Conservation (phyloP, 2,113 vertebrate species). For the Eudyptes chrysolophus region DNA sequence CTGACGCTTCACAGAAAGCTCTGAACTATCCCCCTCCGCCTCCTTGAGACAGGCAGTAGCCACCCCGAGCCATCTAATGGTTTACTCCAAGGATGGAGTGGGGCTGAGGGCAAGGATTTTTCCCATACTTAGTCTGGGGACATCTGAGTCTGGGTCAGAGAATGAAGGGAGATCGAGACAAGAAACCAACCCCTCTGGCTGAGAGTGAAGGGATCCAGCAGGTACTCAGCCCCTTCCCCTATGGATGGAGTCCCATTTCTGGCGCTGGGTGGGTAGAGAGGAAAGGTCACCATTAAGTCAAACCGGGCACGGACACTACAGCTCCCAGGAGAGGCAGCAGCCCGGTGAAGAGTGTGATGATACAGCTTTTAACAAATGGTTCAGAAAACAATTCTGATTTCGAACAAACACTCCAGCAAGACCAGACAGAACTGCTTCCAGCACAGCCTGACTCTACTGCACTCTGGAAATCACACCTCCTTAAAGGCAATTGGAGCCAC, state of each 20-base stretch:
- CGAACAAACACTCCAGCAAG: not conserved
- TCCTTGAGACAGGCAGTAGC: not conserved
- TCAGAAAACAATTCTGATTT: constrained; percentile 1
- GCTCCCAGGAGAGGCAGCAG: not conserved
- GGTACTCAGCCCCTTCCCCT: not conserved
- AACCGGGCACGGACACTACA: not conserved
- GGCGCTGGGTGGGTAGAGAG: not conserved
- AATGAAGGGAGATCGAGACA: not conserved
- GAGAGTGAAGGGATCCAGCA: not conserved
- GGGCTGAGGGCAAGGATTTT: not conserved
- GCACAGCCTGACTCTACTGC: not conserved
- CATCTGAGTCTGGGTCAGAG: not conserved
- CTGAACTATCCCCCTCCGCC: not conserved
- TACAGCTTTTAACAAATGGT: not conserved
- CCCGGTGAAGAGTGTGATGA: not conserved
- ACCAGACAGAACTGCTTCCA: not conserved
- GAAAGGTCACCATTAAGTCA: not conserved
- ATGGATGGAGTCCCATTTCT: not conserved
- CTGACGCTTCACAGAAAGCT: not conserved
- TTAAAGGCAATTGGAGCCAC: not conserved
- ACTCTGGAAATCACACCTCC: not conserved
- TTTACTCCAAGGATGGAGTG: not conserved
- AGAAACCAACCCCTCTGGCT: not conserved
- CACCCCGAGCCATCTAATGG: not conserved
- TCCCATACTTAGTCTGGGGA: not conserved